These are phyloP conservation scores for Zaprionus bogoriensis DNA, from an alignment of 2,888 invertebrate genomes.

Conservation along the genomic window DNA sequence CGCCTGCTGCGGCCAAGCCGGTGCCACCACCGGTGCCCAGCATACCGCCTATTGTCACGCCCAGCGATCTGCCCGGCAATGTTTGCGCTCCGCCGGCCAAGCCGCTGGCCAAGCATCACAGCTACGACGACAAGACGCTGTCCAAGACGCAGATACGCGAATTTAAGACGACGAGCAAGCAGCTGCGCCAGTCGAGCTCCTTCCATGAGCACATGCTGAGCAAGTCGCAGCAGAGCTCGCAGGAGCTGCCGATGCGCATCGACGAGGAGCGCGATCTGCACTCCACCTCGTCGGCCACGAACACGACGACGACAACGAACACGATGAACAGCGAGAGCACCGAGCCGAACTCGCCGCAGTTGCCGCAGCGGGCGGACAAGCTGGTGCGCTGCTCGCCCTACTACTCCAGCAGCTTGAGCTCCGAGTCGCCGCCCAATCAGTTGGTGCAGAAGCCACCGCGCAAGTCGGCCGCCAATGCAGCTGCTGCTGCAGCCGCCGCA, in stretches of 20 bases:
- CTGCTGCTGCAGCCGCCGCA: conserved; percentile 86
- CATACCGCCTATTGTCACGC: conserved; percentile 80
- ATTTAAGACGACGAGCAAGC: conserved; percentile 85
- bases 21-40: conserved; percentile 80
- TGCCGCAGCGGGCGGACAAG: conserved; percentile 83
- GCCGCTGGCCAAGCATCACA: conserved; percentile 86
- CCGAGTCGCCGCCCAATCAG: conserved; percentile 88
- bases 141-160: conserved; percentile 87
- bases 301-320: conserved; percentile 83
- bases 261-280: conserved; percentile 83
- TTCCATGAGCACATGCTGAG: conserved; percentile 86
- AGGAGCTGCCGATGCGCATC: conserved; percentile 82
- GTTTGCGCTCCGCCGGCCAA: conserved; percentile 84
- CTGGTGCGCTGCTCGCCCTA: conserved; percentile 89
- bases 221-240: conserved; percentile 83
- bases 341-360: conserved; percentile 81
- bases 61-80: conserved; percentile 71
- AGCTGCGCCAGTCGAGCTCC: conserved; percentile 86
- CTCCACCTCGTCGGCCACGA: conserved; percentile 80
- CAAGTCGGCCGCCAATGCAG: conserved; percentile 87
- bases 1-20: conserved; percentile 14
- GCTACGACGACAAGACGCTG: conserved; percentile 86
- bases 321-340: conserved; percentile 84
- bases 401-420: conserved; percentile 89
- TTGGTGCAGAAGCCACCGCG: conserved; percentile 86